Evolutionary conservation across 2,888 invertebrate species (phyloP).

Genomic region (Ophioninae sp.): DNA sequence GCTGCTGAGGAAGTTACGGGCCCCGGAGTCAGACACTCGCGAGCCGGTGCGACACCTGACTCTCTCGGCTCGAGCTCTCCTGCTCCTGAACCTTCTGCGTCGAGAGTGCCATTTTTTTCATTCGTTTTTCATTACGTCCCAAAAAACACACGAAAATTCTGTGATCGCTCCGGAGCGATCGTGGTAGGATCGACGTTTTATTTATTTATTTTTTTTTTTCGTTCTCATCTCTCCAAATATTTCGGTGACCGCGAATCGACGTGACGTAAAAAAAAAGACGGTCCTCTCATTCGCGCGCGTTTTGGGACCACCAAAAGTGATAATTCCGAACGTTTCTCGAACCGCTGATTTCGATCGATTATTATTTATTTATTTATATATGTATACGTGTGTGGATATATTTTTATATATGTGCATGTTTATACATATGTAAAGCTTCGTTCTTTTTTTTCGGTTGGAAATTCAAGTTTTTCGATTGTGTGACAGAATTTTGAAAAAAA

Average conservation of each 20-base stretch:
- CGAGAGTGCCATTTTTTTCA: conserved; percentile 55
- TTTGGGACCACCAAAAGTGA: too few species aligned
- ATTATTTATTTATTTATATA: neutral
- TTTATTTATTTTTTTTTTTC: conserved; percentile 3
- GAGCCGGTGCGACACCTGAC: conserved; percentile 58
- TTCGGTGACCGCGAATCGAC: conserved; percentile 7
- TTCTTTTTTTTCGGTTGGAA: conserved; percentile 4
- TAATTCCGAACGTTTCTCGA: conserved; percentile 13
- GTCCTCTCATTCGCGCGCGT: conserved; percentile 47
- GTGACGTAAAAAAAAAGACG: too few species aligned
- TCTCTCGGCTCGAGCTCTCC: conserved; percentile 55
- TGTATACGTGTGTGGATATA: too few species aligned
- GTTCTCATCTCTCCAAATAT: conserved; percentile 33
- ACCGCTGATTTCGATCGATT: neutral
- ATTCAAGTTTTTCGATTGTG: conserved; percentile 32
- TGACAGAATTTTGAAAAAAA: conserved; percentile 13
- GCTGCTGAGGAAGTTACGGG: conserved; percentile 53
- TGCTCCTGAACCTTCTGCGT: conserved; percentile 30
- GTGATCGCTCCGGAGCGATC: neutral
- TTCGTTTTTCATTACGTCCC: conserved; percentile 54
- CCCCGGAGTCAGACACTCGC: conserved; percentile 69
- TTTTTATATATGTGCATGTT: too few species aligned
- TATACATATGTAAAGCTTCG: neutral
- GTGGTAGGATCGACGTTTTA: conserved; percentile 29
- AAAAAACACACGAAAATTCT: neutral